A percentile compares a stretch with the other conserved stretches of the same genome.
phyloP scores from a whole-genome alignment of 1,140 invertebrate genomes.

The Hypsibius dujardini region DNA sequence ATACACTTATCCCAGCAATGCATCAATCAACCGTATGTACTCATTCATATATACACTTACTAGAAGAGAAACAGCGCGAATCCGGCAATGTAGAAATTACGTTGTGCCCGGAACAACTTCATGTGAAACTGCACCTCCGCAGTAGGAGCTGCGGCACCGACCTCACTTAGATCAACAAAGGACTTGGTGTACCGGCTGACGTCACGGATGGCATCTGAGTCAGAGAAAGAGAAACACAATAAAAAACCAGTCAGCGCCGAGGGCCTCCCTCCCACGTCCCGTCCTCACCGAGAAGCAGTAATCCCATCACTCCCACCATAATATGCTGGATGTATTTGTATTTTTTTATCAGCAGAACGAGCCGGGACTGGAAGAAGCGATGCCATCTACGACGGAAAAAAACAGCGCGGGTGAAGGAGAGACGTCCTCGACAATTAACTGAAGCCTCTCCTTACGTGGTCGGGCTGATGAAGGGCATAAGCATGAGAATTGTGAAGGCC shows the following conservation, averaged over 20 bases:
- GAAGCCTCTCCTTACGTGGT: conserved; percentile 41
- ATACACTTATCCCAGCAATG: too few species aligned
- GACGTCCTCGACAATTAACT: conserved; percentile 21
- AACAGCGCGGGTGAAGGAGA: too few species aligned
- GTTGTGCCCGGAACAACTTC: conserved; percentile 84
- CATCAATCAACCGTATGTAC: too few species aligned
- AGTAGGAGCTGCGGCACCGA: conserved; percentile 46
- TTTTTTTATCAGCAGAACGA: conserved; percentile 32
- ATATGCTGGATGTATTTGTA: conserved; percentile 16
- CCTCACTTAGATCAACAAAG: conserved; percentile 34
- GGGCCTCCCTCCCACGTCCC: neutral
- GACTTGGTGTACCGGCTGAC: conserved; percentile 65
- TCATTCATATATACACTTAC: conserved; percentile 32
- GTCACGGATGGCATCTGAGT: conserved; percentile 75
- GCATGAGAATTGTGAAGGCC: conserved; percentile 57
- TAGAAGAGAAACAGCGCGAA: conserved; percentile 47
- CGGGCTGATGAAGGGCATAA: conserved; percentile 66
- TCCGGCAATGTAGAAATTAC: conserved; percentile 97
- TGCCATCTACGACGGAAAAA: conserved; percentile 55
- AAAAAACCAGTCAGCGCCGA: neutral
- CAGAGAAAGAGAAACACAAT: conserved; percentile 15
- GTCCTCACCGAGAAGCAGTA: conserved; percentile 31
- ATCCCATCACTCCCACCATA: conserved; percentile 25
- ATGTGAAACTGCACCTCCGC: conserved; percentile 77
- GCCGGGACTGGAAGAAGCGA: conserved; percentile 73